Evolutionary conservation across 2,113 vertebrate species (phyloP).

Genomic region (Neogale vison): DNA sequence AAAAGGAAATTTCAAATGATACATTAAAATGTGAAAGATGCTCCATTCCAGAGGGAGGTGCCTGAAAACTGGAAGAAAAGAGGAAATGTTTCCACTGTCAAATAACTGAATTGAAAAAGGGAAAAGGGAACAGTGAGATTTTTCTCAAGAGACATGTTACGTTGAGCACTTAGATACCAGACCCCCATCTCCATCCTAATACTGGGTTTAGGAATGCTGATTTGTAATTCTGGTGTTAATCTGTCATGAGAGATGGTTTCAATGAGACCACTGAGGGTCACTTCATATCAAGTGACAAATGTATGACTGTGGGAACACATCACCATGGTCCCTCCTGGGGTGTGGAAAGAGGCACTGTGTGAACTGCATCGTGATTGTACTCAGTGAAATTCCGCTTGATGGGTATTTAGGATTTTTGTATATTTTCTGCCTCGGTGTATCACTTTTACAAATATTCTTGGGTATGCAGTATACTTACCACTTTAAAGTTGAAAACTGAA

Average conservation of each 20-base stretch:
- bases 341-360: fast-evolving
- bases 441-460: background rate
- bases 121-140: background rate
- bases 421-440: background rate
- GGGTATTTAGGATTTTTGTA: background rate
- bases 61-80: background rate
- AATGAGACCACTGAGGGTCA: background rate
- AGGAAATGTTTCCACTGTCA: background rate
- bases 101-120: background rate
- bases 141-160: background rate
- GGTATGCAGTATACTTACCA: background rate
- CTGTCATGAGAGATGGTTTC: background rate
- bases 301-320: background rate
- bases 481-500: background rate
- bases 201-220: background rate
- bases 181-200: background rate
- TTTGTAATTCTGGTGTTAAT: background rate
- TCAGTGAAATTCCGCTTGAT: background rate
- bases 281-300: background rate
- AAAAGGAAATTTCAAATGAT: background rate
- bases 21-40: background rate
- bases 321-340: background rate
- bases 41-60: background rate
- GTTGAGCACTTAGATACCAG: background rate
- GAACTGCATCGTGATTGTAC: background rate